Evolutionary conservation across 2,888 invertebrate species (phyloP).

Genomic region (Catocala fraxini): DNA sequence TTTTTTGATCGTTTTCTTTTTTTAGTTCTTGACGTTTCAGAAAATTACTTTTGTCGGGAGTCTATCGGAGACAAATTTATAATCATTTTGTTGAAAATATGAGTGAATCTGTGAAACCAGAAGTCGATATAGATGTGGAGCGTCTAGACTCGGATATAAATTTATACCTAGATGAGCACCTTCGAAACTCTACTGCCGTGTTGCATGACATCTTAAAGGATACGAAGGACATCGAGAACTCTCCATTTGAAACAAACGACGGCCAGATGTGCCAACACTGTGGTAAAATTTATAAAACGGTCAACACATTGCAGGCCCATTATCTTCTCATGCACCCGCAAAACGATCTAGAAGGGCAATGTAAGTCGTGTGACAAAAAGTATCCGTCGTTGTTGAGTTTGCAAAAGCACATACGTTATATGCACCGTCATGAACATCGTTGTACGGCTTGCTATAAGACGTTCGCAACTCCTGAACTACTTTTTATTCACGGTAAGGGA

Average conservation of each 20-base stretch:
- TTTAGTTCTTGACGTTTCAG: conserved; percentile 37
- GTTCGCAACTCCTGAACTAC: conserved; percentile 54
- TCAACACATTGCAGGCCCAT: conserved; percentile 66
- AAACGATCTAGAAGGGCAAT: conserved; percentile 55
- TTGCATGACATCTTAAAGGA: conserved; percentile 62
- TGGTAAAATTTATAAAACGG: conserved; percentile 71
- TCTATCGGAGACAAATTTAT: neutral
- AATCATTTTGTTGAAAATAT: conserved; percentile 21
- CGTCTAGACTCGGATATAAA: conserved; percentile 55
- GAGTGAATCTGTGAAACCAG: conserved; percentile 32
- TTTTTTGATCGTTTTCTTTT: too few species aligned
- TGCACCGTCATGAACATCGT: conserved; percentile 65
- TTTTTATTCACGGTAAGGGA: conserved; percentile 54
- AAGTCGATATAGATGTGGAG: conserved; percentile 59
- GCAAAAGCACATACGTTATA: conserved; percentile 71
- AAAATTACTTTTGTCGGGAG: conserved; percentile 17
- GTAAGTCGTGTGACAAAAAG: conserved; percentile 65
- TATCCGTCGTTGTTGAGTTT: conserved; percentile 72
- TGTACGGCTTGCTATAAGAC: conserved; percentile 69
- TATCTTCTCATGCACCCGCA: conserved; percentile 68
- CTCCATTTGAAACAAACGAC: conserved; percentile 20
- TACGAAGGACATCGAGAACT: conserved; percentile 32
- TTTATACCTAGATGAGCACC: conserved; percentile 57
- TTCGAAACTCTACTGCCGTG: conserved; percentile 63
- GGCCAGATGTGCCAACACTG: conserved; percentile 78